Evolutionary conservation across 2,113 vertebrate genomes (phyloP).

Genomic region (Suricata suricatta): DNA sequence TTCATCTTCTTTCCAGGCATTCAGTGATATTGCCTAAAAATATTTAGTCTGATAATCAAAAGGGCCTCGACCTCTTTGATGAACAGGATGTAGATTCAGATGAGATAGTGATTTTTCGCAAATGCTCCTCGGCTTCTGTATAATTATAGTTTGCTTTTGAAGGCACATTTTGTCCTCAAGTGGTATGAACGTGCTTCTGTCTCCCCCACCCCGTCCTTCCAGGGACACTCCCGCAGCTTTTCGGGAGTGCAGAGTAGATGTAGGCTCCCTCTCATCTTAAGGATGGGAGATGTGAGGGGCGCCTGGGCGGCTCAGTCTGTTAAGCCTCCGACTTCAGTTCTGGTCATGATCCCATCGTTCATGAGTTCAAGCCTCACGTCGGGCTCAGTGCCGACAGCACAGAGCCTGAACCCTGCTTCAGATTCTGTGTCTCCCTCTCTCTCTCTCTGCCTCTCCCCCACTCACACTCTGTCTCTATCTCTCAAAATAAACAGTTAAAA

Average conservation of each 20-base stretch:
- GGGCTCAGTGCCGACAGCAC: too few species aligned
- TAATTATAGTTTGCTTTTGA: slow-evolving; percentile 65
- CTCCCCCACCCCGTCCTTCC: background rate
- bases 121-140: slow-evolving; percentile 1
- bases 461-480: too few species aligned
- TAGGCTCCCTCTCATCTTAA: background rate
- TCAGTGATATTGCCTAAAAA: slow-evolving; percentile 67
- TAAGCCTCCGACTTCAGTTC: too few species aligned
- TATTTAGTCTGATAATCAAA: slow-evolving; percentile 76
- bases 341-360: too few species aligned
- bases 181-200: background rate
- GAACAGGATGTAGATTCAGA: slow-evolving; percentile 61
- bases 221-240: background rate
- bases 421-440: too few species aligned
- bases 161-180: slow-evolving; percentile 54
- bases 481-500: too few species aligned
- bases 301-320: too few species aligned
- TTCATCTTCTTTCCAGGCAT: slow-evolving; percentile 64
- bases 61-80: slow-evolving; percentile 64
- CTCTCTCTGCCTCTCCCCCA: too few species aligned
- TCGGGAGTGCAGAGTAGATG: background rate
- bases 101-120: slow-evolving; percentile 66
- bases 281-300: background rate
- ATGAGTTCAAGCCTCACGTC: too few species aligned
- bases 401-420: too few species aligned